Evolutionary conservation across 1,140 invertebrate genomes (phyloP).

Genomic region (Caenorhabditis inopinata): DNA sequence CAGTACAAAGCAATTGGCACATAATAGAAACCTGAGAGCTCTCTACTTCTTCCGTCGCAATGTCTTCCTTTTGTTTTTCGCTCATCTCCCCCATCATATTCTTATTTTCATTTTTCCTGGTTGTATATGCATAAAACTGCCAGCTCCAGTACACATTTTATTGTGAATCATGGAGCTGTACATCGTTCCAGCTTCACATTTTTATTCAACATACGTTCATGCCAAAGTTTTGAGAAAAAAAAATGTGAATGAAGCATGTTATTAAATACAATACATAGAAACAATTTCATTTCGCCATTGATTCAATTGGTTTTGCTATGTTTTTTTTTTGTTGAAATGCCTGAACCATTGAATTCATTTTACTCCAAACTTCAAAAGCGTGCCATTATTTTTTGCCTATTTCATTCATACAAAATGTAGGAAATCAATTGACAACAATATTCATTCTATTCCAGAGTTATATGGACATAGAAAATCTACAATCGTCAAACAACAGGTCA

Average conservation of each 20-base stretch:
- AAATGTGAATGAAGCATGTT: too few relatives aligned
- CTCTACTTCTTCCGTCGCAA: neutral
- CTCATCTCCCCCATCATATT: neutral
- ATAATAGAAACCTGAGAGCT: constrained; percentile 34
- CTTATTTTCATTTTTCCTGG: neutral
- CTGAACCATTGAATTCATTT: too few relatives aligned
- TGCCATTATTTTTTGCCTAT: too few relatives aligned
- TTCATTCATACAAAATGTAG: too few relatives aligned
- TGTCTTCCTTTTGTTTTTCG: neutral
- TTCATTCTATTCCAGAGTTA: neutral
- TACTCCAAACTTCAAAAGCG: too few relatives aligned
- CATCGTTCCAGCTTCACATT: neutral
- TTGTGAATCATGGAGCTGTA: constrained; percentile 13
- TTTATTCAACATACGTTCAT: constrained; percentile 23
- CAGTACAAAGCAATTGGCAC: constrained; percentile 30
- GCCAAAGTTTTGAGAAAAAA: neutral
- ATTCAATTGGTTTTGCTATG: constrained; percentile 1
- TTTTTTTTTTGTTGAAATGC: too few relatives aligned
- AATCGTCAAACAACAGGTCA: constrained; percentile 23
- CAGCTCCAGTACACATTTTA: neutral
- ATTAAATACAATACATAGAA: neutral
- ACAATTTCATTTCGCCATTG: neutral
- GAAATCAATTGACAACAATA: neutral
- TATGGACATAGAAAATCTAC: constrained; percentile 34
- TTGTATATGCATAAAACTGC: neutral